A percentile compares a stretch with the other conserved stretches of the same genome.
Evolutionary conservation across 30 jellyfish, hydroid and myxozoan species (phyloP).

Genomic region (Cassiopea andromeda): DNA sequence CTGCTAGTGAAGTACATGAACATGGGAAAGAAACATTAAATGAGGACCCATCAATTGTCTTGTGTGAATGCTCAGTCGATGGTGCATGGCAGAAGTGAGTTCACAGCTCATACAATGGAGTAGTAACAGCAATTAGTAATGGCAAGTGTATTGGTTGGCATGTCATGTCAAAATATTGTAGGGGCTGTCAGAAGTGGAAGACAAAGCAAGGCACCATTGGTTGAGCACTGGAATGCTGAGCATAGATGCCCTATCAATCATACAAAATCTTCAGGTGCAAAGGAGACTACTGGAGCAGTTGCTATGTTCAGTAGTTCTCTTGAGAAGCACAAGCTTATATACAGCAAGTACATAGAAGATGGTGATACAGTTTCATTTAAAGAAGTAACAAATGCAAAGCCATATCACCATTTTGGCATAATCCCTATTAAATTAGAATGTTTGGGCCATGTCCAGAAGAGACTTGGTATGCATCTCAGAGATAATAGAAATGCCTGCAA

Average conservation of each 20-base stretch:
- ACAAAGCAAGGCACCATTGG: conserved; percentile 26
- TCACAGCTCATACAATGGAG: conserved; percentile 42
- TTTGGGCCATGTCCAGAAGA: conserved; percentile 68
- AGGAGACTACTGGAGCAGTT: conserved; percentile 46
- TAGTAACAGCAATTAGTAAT: conserved; percentile 45
- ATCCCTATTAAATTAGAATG: conserved; percentile 53
- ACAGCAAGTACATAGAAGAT: conserved; percentile 34
- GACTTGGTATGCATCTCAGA: conserved; percentile 65
- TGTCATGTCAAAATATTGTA: conserved; percentile 36
- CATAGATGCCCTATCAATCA: conserved; percentile 58
- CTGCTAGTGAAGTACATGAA: conserved; percentile 12
- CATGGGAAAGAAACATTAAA: not conserved
- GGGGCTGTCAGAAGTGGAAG: conserved; percentile 54
- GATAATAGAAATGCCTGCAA: conserved; percentile 16
- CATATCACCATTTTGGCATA: conserved; percentile 33
- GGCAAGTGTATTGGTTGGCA: conserved; percentile 52
- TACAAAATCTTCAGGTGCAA: conserved; percentile 25
- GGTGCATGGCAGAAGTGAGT: conserved; percentile 1
- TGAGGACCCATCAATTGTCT: not conserved
- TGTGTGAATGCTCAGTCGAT: not conserved
- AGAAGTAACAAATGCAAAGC: conserved; percentile 33
- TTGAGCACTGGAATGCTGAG: conserved; percentile 34
- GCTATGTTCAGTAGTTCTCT: conserved; percentile 31
- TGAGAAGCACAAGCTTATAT: conserved; percentile 29
- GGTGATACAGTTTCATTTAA: conserved; percentile 49